Evolutionary conservation across 2,113 vertebrate genomes (phyloP).

Genomic region (Cavia aperea): DNA sequence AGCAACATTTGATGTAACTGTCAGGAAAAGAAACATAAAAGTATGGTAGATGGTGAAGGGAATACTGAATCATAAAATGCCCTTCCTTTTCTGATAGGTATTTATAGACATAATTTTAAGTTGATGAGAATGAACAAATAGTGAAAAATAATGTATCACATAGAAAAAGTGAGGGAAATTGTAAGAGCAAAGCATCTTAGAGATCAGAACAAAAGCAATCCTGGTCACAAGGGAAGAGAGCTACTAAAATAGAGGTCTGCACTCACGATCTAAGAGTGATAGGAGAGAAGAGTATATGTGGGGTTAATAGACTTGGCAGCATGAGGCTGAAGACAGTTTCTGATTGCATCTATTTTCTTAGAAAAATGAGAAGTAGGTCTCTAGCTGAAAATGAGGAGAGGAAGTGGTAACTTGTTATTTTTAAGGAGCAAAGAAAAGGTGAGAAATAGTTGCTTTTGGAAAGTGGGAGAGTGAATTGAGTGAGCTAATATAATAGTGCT

Average conservation of each 20-base stretch:
- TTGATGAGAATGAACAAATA: neutral
- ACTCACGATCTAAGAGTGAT: neutral
- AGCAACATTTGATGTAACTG: neutral
- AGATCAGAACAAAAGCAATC: neutral
- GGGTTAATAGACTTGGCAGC: neutral
- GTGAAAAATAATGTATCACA: neutral
- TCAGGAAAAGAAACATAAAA: neutral
- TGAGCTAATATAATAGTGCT: neutral
- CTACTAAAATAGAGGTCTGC: neutral
- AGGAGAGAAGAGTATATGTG: neutral
- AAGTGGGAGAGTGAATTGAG: neutral
- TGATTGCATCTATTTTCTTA: conserved; percentile 24
- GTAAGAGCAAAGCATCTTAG: neutral
- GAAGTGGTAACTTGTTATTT: neutral
- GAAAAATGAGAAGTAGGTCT: conserved; percentile 3
- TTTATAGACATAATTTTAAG: conserved; percentile 8
- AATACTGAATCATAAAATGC: neutral
- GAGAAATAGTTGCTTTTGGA: conserved; percentile 1
- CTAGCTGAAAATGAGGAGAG: neutral
- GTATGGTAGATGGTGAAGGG: neutral
- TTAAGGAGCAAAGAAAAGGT: conserved; percentile 1
- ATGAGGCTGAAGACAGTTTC: neutral
- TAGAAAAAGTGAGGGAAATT: neutral
- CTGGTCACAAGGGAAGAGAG: neutral
- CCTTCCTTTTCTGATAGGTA: neutral